These are phyloP conservation scores for Karalla daura DNA, from an alignment of 2,797 vertebrate species.

Conservation along the genomic window DNA sequence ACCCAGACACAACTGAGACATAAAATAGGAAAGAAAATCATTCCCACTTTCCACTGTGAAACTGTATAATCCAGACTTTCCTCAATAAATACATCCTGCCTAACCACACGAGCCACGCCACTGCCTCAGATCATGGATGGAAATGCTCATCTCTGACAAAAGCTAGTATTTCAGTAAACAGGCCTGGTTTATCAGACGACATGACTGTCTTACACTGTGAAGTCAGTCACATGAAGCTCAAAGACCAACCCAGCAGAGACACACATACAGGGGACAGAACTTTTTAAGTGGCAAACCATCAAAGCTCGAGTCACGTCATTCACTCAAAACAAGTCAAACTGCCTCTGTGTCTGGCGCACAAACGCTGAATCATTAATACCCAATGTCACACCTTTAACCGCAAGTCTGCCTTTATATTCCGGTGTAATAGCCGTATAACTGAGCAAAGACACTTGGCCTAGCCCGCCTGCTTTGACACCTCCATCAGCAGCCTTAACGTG, in stretches of 20 bases:
- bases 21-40: not conserved
- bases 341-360: slow-evolving; percentile 10
- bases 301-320: not conserved
- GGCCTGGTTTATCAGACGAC: too few species aligned
- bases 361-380: not conserved
- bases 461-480: slow-evolving; percentile 8
- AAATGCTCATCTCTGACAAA: not conserved
- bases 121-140: not conserved
- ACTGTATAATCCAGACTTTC: slow-evolving; percentile 15
- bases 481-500: slow-evolving; percentile 23
- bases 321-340: slow-evolving; percentile 34
- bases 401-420: not conserved
- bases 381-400: slow-evolving; percentile 8
- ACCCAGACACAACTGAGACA: not conserved
- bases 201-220: not conserved
- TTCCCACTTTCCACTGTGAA: not conserved
- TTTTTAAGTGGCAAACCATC: not conserved
- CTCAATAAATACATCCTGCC: not conserved
- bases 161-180: not conserved
- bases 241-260: not conserved
- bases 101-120: not conserved
- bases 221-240: not conserved
- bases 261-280: not conserved
- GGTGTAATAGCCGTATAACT: too few species aligned
- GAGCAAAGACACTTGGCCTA: not conserved